Evolutionary conservation across 1,140 invertebrate species (phyloP).

Genomic region (Papilio dardanus): DNA sequence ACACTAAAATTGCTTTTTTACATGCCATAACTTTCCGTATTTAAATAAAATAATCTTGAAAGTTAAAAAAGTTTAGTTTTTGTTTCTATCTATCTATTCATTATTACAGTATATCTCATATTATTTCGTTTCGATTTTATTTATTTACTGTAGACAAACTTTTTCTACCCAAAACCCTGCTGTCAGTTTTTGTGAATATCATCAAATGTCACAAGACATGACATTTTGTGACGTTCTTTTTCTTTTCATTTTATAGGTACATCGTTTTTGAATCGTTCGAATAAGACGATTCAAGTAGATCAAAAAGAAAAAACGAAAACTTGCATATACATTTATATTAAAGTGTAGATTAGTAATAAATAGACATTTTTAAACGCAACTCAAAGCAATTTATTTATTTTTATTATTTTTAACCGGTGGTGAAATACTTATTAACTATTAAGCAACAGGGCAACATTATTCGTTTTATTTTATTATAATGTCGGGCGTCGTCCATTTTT

Average conservation of each 20-base stretch:
- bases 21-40: conserved; percentile 4
- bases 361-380: no score
- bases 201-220: no score
- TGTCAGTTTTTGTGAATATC: no score
- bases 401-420: neutral
- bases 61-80: neutral
- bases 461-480: no score
- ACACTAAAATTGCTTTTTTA: neutral
- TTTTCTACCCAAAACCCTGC: neutral
- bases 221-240: neutral
- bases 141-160: neutral
- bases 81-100: neutral
- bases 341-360: neutral
- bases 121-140: neutral
- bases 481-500: conserved; percentile 58
- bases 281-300: neutral
- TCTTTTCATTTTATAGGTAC: no score
- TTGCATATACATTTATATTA: neutral
- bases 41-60: neutral
- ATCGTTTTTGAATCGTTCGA: no score
- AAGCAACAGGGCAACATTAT: conserved; percentile 24
- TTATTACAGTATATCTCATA: neutral
- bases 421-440: neutral
- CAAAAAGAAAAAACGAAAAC: neutral
- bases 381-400: neutral